Evolutionary conservation across 1,140 invertebrate species (phyloP).

Genomic region (Linepithema humile): DNA sequence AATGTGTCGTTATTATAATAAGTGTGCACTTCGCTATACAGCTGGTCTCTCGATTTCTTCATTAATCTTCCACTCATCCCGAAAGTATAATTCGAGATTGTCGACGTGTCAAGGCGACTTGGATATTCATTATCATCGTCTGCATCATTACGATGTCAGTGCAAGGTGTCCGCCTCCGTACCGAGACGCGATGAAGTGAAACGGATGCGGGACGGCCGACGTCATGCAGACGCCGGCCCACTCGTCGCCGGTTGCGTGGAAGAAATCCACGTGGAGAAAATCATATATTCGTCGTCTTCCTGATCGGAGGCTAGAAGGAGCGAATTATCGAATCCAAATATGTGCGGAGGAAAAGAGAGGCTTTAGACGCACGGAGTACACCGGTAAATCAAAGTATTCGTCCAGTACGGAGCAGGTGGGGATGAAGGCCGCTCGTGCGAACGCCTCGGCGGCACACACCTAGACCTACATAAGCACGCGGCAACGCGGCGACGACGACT

Average conservation of each 20-base stretch:
- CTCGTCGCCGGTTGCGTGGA: not conserved
- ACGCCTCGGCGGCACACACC: conserved; percentile 67
- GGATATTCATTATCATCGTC: conserved; percentile 15
- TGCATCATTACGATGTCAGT: conserved; percentile 11
- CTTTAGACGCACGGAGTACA: conserved; percentile 30
- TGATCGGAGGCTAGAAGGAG: not conserved
- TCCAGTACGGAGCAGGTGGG: conserved; percentile 64
- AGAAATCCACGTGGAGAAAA: conserved; percentile 33
- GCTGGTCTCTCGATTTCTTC: not conserved
- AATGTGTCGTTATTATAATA: conserved; percentile 4
- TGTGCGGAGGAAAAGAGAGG: not conserved
- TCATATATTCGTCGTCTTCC: too few species aligned
- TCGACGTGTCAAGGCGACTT: not conserved
- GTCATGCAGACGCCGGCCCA: too few species aligned
- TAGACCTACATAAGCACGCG: conserved; percentile 76
- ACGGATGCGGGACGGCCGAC: not conserved
- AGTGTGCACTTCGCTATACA: not conserved
- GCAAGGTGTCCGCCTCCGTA: conserved; percentile 37
- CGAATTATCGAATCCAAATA: conserved; percentile 17
- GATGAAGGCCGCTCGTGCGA: conserved; percentile 74
- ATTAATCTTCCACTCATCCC: not conserved
- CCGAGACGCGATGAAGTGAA: conserved; percentile 44
- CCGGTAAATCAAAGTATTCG: conserved; percentile 64
- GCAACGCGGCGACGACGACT: conserved; percentile 52
- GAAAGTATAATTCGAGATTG: conserved; percentile 14